Base-by-base conservation (phyloP, 2,797 vertebrate genomes). In the Thunnus albacares region DNA sequence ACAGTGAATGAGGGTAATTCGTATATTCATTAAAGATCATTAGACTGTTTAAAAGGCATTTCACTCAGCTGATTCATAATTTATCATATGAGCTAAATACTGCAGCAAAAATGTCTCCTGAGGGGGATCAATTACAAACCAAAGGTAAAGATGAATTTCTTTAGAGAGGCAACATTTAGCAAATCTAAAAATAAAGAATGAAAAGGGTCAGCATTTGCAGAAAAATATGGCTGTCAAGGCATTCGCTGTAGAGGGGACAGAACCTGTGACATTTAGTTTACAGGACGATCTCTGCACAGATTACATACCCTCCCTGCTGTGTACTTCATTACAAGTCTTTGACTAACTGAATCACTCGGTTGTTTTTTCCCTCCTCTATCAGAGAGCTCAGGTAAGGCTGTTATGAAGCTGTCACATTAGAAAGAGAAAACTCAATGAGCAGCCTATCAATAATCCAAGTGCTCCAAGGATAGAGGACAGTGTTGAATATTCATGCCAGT, bases 401-500 rank as follows among this genome's bases (percentile, higher is more conserved):
- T 62, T 76, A 79, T 76, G 73, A 83, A 72, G 75, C 72, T 75
- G 77, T 86, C 86, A 74, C 66, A 75, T 12, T 56, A 67, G 80
- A 88, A 82, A 84, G 65, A 70, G 58, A 85, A 88, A 84, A 63
- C 55, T 61, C 62, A 59, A 79, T 63, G 78, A 85, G 82, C 79
- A 58, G 79, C 58, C 66, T 30, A 85, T 89, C 80, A 90, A 84
- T 85, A 82, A 87, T 81, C 81, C 83, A 84, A 30, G 56, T 7
- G 20, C 76, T 78, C 18, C 66, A 38, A 65, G 75, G 59, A 69
- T 63, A 47, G 61, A 38, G 71, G 74, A 60, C 35, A 13, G 13
- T 7, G 67, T 41, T 90, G 75, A 89, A 89, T 92, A 90, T 92
- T 85, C 75, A 90, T 90, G 76, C 3, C 0, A 0, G 5, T 8